These are phyloP conservation scores for Nomada goodeniana DNA, from an alignment of 2,888 invertebrate species.

Conservation along the genomic window DNA sequence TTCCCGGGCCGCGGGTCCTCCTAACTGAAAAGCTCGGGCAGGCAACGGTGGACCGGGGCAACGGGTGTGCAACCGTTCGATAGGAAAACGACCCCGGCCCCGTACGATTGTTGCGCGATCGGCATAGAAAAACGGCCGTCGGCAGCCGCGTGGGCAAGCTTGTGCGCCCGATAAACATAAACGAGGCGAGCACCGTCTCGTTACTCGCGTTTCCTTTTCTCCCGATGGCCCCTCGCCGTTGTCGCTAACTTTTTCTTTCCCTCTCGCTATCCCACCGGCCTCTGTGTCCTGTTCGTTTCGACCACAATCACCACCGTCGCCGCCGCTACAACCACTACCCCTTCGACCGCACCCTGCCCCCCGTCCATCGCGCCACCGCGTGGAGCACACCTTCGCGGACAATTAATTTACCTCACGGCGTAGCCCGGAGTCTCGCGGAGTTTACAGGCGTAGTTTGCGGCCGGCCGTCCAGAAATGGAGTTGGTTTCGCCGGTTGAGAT, in stretches of 20 bases:
- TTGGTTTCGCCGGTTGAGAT: constrained; percentile 82
- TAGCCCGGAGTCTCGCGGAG: constrained; percentile 40
- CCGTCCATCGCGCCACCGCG: constrained; percentile 50
- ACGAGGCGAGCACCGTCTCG: constrained; percentile 31
- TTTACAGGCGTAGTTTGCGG: constrained; percentile 59
- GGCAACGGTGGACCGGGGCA: neutral
- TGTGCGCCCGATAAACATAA: constrained; percentile 76
- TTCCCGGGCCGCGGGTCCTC: no score
- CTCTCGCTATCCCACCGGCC: neutral
- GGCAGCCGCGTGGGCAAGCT: constrained; percentile 61
- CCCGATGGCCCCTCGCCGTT: constrained; percentile 3
- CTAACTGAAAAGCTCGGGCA: no score
- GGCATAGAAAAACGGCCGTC: constrained; percentile 37
- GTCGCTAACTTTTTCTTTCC: neutral
- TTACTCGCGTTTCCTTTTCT: constrained; percentile 51
- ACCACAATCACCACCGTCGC: neutral
- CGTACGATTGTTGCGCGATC: constrained; percentile 15
- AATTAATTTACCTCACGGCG: constrained; percentile 74
- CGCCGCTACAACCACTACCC: neutral
- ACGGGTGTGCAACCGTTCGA: neutral
- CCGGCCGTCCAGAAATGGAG: constrained; percentile 82
- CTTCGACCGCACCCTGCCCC: constrained; percentile 8
- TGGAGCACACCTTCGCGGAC: constrained; percentile 69
- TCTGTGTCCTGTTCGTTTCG: constrained; percentile 5
- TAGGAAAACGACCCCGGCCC: constrained; percentile 19